Evolutionary conservation across 2,113 vertebrate species (phyloP).

Genomic region (Electrona antarctica): DNA sequence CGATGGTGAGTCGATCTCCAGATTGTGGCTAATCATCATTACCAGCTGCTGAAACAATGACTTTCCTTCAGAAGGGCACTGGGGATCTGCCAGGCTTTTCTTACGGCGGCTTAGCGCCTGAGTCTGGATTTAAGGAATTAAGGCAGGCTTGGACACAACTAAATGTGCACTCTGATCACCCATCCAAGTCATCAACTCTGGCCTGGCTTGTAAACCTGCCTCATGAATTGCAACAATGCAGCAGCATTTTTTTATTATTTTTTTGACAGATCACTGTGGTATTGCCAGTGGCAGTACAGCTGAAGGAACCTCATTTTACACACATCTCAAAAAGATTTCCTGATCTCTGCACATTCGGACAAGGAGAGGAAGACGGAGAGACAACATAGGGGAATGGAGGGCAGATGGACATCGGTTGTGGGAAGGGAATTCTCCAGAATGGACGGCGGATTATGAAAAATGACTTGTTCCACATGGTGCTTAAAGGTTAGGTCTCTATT

Average conservation of each 20-base stretch:
- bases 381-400: background rate
- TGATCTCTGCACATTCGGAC: conserved; percentile 30
- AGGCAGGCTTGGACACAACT: conserved; percentile 64
- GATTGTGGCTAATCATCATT: conserved; percentile 80
- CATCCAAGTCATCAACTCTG: conserved; percentile 56
- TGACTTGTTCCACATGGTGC: conserved; percentile 81
- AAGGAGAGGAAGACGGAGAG: conserved; percentile 34
- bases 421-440: conserved; percentile 54
- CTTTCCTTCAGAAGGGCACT: conserved; percentile 77
- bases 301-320: conserved; percentile 32
- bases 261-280: background rate
- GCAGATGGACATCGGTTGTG: conserved; percentile 28
- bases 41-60: conserved; percentile 74
- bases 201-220: conserved; percentile 10
- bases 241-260: conserved; percentile 11
- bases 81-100: conserved; percentile 69
- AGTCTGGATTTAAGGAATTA: conserved; percentile 72
- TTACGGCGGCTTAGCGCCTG: conserved; percentile 64
- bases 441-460: conserved; percentile 87
- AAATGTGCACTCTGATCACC: conserved; percentile 64
- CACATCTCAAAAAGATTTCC: conserved; percentile 32
- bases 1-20: conserved; percentile 79
- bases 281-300: conserved; percentile 4
- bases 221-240: conserved; percentile 30
- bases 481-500: conserved; percentile 93